Base-by-base conservation (phyloP, 2,888 invertebrate genomes). In the Chorisops tibialis region DNA sequence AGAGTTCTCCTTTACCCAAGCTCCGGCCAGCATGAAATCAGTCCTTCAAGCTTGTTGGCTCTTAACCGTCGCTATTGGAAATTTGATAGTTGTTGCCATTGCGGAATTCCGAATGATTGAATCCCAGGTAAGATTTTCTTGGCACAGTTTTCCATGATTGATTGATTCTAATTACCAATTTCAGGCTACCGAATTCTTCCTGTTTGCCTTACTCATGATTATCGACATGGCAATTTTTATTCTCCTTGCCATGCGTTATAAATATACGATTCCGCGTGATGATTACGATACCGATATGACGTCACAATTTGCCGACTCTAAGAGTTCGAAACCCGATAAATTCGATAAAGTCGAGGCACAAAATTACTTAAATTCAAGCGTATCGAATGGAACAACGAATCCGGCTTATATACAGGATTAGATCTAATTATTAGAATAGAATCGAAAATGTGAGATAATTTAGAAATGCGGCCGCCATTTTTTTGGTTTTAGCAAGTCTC, bases 1-100 rank as follows among this genome's bases (percentile, higher is more conserved):
- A 19, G 92, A 95, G 74, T 98, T 99, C 79, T 92, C 96, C 0
- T 98, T 95, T 77, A 92, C 96, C 0, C 94, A 93, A 81, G 93
- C 97, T 0, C 96, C 97, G 0, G 75, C 82, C 4, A 88, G 87
- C 66, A 96, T 99, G 96, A 98, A 97, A 77, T 93, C 96, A 0
- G 88, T 99, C 0, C 77, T 98, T 51, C 91, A 91, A 75, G 94
- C 97, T 0, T 85, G 88, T 12, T 98, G 96, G 93, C 81, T 96
- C 12, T 79, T 98, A 56, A 95, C 96, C 0, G 92, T 92, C 0
- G 94, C 96, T 0, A 83, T 96, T 71, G 98, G 98, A 43, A 97
- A 97, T 78, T 79, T 97, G 35, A 85, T 99, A 61, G 96, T 97
- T 1, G 89, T 96, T 35, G 83, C 95, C 58, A 72, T 74, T 30